phyloP scores from a whole-genome alignment of 2,113 vertebrate species.

The Caracal caracal region DNA sequence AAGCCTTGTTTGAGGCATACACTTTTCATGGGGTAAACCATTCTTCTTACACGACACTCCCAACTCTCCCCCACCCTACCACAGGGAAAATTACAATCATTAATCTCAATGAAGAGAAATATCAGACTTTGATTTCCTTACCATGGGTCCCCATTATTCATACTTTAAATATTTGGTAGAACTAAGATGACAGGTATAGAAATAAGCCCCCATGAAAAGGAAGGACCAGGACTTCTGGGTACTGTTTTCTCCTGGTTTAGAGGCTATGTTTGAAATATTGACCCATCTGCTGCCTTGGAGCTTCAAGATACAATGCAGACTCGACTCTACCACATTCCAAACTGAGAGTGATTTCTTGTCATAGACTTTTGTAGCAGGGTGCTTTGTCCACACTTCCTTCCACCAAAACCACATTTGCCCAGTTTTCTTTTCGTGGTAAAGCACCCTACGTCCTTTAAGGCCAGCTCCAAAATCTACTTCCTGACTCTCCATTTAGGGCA shows the following conservation, averaged over 20 bases:
- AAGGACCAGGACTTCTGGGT: not conserved
- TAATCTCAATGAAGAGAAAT: constrained; percentile 78
- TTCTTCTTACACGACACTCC: constrained; percentile 51
- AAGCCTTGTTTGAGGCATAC: not conserved
- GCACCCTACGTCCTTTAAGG: not conserved
- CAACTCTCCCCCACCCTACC: not conserved
- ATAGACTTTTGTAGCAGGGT: not conserved
- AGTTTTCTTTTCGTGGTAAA: not conserved
- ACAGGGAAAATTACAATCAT: constrained; percentile 69
- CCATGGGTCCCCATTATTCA: constrained; percentile 73
- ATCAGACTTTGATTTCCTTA: constrained; percentile 65
- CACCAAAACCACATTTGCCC: not conserved
- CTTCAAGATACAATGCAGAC: not conserved
- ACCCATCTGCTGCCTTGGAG: not conserved
- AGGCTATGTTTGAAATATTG: not conserved
- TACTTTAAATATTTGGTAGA: constrained; percentile 74
- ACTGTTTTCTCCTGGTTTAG: not conserved
- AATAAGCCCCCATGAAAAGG: constrained; percentile 14
- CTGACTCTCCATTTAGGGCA: not conserved
- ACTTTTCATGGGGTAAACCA: not conserved
- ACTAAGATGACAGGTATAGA: constrained; percentile 49
- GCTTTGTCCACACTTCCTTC: not conserved
- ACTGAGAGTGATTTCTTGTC: not conserved
- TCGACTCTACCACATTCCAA: not conserved
- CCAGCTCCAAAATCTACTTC: not conserved